These are phyloP conservation scores for Pemphigus obesinymphae DNA, from an alignment of 1,140 invertebrate genomes.

Conservation along the genomic window DNA sequence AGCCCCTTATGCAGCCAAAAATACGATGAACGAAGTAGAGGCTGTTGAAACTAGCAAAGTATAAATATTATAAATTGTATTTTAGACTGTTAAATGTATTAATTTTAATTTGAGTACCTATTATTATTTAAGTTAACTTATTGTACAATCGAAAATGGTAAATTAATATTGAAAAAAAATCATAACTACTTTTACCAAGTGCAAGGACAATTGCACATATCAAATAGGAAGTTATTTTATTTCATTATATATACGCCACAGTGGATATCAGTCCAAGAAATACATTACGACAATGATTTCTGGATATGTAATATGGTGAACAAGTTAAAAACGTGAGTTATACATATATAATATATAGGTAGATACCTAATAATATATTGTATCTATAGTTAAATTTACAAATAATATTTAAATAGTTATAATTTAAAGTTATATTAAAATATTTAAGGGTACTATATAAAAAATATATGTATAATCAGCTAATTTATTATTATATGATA, in stretches of 20 bases:
- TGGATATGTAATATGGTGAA: not conserved
- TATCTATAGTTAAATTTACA: too few species aligned
- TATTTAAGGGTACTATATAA: too few species aligned
- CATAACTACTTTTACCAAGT: too few species aligned
- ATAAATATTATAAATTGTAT: not conserved
- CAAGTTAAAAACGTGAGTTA: not conserved
- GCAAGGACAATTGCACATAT: not conserved
- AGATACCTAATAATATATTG: too few species aligned
- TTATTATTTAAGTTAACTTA: not conserved
- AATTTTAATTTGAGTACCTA: not conserved
- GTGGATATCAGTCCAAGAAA: not conserved
- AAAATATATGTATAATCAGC: too few species aligned
- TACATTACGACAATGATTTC: not conserved
- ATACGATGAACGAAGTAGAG: not conserved
- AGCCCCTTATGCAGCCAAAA: not conserved
- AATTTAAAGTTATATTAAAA: too few species aligned
- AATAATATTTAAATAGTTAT: too few species aligned
- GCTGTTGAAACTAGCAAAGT: not conserved
- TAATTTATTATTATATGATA: too few species aligned
- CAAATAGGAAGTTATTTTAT: not conserved
- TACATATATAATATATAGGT: too few species aligned
- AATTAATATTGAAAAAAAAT: not conserved
- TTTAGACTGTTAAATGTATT: not conserved
- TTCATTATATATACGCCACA: not conserved
- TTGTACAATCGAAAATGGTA: not conserved